Evolutionary conservation across 1,140 invertebrate genomes (phyloP).

Genomic region (Musca vetustissima): DNA sequence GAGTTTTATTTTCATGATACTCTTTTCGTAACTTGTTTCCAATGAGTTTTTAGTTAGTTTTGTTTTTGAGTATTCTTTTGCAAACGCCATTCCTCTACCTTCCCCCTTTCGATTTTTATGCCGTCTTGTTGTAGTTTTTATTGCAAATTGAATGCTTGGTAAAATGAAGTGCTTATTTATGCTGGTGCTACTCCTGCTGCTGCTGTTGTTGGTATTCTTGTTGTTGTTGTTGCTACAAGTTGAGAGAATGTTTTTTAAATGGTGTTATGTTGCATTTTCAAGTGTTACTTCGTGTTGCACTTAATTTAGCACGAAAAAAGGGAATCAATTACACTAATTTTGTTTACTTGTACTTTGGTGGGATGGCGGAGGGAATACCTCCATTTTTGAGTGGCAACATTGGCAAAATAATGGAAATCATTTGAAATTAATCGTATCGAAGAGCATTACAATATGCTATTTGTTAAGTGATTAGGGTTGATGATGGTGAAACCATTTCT

Average conservation of each 20-base stretch:
- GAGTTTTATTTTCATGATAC: conserved; percentile 10
- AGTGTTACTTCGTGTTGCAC: conserved; percentile 20
- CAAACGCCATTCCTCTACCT: too few relatives aligned
- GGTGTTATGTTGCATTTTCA: conserved; percentile 24
- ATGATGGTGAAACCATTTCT: too few relatives aligned
- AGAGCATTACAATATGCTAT: too few relatives aligned
- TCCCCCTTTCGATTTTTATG: background rate
- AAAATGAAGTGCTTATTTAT: conserved; percentile 5
- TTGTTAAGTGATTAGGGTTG: too few relatives aligned
- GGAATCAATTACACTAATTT: conserved; percentile 10
- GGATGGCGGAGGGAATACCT: too few relatives aligned
- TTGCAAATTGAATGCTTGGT: background rate
- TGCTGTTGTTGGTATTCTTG: too few relatives aligned
- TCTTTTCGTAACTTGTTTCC: background rate
- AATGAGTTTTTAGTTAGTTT: conserved; percentile 4
- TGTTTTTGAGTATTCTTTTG: background rate
- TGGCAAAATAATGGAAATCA: too few relatives aligned
- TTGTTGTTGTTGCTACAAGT: background rate
- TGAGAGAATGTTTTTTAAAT: conserved; percentile 9
- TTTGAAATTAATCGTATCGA: too few relatives aligned
- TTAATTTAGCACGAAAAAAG: conserved; percentile 13
- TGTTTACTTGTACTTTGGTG: too few relatives aligned
- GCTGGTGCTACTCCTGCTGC: too few relatives aligned
- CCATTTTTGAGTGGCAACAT: too few relatives aligned
- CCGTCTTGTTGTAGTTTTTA: background rate